A percentile compares a stretch with the other conserved stretches of the same genome.
Evolutionary conservation across 2,888 invertebrate species (phyloP).

Genomic region (Uropetala carovei): DNA sequence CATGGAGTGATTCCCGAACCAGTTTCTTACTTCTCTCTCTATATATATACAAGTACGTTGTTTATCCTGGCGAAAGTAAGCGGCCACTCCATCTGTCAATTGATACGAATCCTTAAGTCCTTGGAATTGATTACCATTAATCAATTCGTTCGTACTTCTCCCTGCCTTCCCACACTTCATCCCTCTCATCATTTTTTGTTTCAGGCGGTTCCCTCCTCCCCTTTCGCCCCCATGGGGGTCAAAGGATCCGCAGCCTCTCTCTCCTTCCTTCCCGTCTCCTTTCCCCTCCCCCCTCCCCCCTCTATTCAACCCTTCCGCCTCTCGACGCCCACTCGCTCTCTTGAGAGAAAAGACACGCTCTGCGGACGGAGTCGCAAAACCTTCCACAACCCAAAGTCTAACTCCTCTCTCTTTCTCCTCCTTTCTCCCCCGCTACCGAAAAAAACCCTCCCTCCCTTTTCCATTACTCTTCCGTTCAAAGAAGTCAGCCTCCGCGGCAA

Average conservation of each 20-base stretch:
- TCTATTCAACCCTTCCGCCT: background rate
- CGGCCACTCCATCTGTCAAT: background rate
- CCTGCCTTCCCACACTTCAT: background rate
- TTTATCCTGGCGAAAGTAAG: too few relatives aligned
- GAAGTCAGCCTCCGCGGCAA: background rate
- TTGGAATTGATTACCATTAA: background rate
- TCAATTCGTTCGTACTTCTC: background rate
- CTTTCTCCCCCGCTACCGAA: background rate
- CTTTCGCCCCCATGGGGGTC: too few relatives aligned
- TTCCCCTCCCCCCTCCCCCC: background rate
- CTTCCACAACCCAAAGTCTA: background rate
- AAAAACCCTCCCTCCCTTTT: background rate
- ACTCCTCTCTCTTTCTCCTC: background rate
- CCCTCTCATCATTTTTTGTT: background rate
- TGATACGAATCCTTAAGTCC: background rate
- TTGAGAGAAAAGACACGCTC: too few relatives aligned
- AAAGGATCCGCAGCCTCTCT: background rate
- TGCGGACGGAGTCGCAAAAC: background rate
- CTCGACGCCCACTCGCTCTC: too few relatives aligned
- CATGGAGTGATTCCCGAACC: too few relatives aligned
- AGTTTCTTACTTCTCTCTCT: too few relatives aligned
- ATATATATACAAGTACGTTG: too few relatives aligned
- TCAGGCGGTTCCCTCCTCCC: background rate
- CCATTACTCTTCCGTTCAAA: slow-evolving; percentile 18
- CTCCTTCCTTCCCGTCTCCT: slow-evolving; percentile 3